Percentiles rank a stretch among this genome's conserved stretches.
Conservation (phyloP, 1,140 invertebrate genomes). For the Ooceraea biroi region DNA sequence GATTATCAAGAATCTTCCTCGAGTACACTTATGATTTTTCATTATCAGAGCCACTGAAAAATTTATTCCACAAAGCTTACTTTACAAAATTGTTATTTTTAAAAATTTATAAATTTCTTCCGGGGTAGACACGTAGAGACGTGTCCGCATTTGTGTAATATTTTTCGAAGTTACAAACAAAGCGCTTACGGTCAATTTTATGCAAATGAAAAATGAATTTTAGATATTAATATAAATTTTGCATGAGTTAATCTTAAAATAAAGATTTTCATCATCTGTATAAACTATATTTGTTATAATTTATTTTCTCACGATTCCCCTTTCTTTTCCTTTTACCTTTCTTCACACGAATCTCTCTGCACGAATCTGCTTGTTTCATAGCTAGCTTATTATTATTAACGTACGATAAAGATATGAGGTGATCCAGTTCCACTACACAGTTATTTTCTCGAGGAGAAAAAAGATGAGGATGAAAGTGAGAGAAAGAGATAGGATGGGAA, state of each 20-base stretch:
- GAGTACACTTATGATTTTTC: background rate
- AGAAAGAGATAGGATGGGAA: conserved; percentile 28
- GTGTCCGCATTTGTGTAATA: background rate
- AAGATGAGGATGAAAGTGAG: too few relatives aligned
- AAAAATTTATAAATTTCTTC: background rate
- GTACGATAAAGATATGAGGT: conserved; percentile 78
- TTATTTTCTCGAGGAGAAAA: conserved; percentile 71
- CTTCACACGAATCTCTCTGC: conserved; percentile 20
- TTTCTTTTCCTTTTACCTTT: conserved; percentile 35
- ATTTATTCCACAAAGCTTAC: background rate
- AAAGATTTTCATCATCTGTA: conserved; percentile 68
- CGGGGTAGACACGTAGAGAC: background rate
- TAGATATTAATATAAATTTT: conserved; percentile 47
- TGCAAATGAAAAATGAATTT: conserved; percentile 48
- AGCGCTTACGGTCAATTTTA: background rate
- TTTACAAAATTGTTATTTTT: background rate
- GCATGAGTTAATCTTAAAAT: conserved; percentile 44
- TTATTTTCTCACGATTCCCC: conserved; percentile 49
- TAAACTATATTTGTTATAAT: conserved; percentile 69
- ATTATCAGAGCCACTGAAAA: background rate
- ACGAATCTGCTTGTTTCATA: conserved; percentile 47
- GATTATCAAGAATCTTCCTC: background rate
- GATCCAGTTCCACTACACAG: conserved; percentile 68
- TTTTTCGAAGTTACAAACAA: background rate
- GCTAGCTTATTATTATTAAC: conserved; percentile 79